Base-by-base conservation (phyloP, 2,888 invertebrate species). In the Pseudococcus jackbeardsleyi region DNA sequence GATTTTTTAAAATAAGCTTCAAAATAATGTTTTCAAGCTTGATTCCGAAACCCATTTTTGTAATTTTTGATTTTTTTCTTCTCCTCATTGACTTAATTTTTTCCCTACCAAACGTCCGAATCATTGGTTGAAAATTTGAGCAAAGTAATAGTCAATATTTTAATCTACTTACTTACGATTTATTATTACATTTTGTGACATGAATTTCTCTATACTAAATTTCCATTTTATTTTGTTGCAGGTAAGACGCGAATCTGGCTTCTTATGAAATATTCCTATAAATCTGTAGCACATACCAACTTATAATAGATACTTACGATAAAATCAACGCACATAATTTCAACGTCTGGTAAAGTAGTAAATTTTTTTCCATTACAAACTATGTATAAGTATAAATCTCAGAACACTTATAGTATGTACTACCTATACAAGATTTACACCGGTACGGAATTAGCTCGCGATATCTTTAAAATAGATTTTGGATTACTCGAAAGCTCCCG, bases 401-500 rank as follows among this genome's bases (percentile, higher is more conserved):
- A 19, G 1, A 59, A 9, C 59, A 19, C 19, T 59, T 19, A 19
- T 59, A 50, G 46, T 46, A 33, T 12, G 46, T 46, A 8, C 9
- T 50, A 19, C 59, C 59, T 59, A 59, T 59, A 59, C 19, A 59
- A 59, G 59, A 59, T 59, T 59, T 59, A 59, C 59, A 19, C 7
- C 8, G 59, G 19, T 59, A n/a, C 9, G 46, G 59, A 59, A 59
- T 59, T 59, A 59, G 68, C 64, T 7, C 64, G 64, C 68, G 68
- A 72, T 72, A 59, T 59, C 59, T 59, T 4, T n/a, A 46, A 8
- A 79, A 26, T n/a, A 79, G 42, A 42, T 79, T 79, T 79, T 26
- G 79, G 22, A 79, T 72, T 26, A 17, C 26, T 72, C n/a, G 79
- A 79, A 79, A 42, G 42, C 42, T 79, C 79, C 59, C 19, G 19